Evolutionary conservation across 2,888 invertebrate species (phyloP).

Genomic region (Zelleria hepariella): DNA sequence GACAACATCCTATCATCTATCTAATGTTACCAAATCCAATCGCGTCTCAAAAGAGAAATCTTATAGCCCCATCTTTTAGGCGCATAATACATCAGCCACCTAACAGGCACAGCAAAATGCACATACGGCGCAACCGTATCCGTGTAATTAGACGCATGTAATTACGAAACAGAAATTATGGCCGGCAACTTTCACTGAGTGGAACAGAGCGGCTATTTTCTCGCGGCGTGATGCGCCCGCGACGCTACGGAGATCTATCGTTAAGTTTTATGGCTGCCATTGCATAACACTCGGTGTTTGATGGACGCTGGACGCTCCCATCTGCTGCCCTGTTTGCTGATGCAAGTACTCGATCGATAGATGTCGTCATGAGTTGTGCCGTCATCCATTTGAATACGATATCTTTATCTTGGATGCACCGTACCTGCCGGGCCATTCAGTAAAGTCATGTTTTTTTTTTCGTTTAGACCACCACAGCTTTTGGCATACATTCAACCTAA

Average conservation of each 20-base stretch:
- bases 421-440: neutral
- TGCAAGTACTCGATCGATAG: neutral
- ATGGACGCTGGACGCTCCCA: neutral
- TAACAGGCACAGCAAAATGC: neutral
- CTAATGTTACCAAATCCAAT: neutral
- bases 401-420: neutral
- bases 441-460: no score
- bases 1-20: no score
- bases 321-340: neutral
- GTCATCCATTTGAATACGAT: neutral
- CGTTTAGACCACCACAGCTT: neutral
- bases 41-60: neutral
- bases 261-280: conserved; percentile 42
- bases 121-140: neutral
- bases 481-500: neutral
- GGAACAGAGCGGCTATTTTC: conserved; percentile 45
- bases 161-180: conserved; percentile 58
- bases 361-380: neutral
- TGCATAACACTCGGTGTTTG: conserved; percentile 28
- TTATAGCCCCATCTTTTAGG: neutral
- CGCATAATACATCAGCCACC: neutral
- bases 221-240: conserved; percentile 34
- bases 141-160: conserved; percentile 26
- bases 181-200: conserved; percentile 59
- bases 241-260: conserved; percentile 37